Base-by-base conservation (phyloP, 2,888 invertebrate genomes). In the Coecobrya sp. region DNA sequence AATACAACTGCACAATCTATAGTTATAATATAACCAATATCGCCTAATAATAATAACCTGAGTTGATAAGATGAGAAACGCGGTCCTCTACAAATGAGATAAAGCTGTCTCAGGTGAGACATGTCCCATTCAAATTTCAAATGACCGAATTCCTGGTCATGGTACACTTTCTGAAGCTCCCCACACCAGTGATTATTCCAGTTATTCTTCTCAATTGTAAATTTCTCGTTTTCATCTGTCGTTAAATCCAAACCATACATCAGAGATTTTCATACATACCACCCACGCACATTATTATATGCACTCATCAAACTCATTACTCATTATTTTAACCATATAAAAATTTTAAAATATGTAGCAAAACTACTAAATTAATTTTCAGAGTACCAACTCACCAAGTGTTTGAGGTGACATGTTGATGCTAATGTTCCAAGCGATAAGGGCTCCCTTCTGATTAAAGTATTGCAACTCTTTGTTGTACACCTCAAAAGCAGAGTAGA, bases 1-100 rank as follows among this genome's bases (percentile, higher is more conserved):
- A n/a, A n/a, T n/a, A n/a, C n/a, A n/a, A n/a, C n/a, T n/a, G n/a
- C n/a, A n/a, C n/a, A n/a, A n/a, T n/a, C n/a, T n/a, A n/a, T n/a
- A n/a, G n/a, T n/a, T n/a, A n/a, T n/a, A n/a, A n/a, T n/a, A n/a
- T n/a, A n/a, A n/a, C n/a, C n/a, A n/a, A n/a, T n/a, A n/a, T n/a
- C n/a, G n/a, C n/a, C n/a, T n/a, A n/a, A n/a, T n/a, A n/a, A n/a
- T n/a, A 95, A 95, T 94, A 95, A 97, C 97, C 96, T 96, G 10
- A 96, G 96, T 95, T 97, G 96, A 79, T 96, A 95, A 70, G 96
- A 95, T 3, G 96, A 96, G 95, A 96, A 97, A 86, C 96, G 96
- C 0, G 97, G 97, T 65, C 97, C 97, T 94, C 97, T 96, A 95
- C 97, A 97, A 65, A 97, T 94, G 13, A 97, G 95, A 95, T 96